phyloP scores from a whole-genome alignment of 2,797 vertebrate species.

The Aphelocoma californica region DNA sequence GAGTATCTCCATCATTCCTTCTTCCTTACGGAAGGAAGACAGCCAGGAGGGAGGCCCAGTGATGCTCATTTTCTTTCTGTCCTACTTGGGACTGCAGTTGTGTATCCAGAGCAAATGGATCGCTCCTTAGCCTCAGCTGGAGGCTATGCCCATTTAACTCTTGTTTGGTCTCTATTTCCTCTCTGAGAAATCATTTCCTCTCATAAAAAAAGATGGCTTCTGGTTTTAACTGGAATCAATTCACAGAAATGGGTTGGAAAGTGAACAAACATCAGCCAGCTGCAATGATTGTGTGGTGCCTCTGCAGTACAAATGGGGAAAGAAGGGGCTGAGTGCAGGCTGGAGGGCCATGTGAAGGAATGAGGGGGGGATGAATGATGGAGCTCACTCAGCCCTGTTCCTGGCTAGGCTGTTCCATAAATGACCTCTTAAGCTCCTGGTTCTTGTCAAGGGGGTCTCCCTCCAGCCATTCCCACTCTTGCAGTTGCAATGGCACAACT shows the following conservation, averaged over 20 bases:
- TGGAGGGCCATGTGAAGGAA: neutral
- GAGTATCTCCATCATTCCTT: neutral
- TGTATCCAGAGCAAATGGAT: neutral
- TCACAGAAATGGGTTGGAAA: neutral
- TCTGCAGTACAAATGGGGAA: neutral
- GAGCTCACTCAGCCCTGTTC: neutral
- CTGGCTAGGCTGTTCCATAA: neutral
- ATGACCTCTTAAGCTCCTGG: neutral
- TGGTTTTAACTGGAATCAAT: neutral
- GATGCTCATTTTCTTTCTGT: neutral
- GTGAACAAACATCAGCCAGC: too few relatives aligned
- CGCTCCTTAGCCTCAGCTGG: neutral
- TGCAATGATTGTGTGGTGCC: rapidly evolving
- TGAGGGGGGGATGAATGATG: neutral
- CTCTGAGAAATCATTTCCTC: neutral
- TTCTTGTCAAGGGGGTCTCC: neutral
- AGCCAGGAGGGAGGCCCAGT: neutral
- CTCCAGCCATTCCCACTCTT: neutral
- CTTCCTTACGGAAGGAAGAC: neutral
- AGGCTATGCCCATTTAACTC: neutral
- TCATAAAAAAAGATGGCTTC: neutral
- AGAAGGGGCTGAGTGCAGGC: too few relatives aligned
- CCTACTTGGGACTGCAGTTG: neutral
- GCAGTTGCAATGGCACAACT: neutral
- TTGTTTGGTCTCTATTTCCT: neutral